Evolutionary conservation across 2,797 vertebrate genomes (phyloP).

Genomic region (Phoeniculus purpureus): DNA sequence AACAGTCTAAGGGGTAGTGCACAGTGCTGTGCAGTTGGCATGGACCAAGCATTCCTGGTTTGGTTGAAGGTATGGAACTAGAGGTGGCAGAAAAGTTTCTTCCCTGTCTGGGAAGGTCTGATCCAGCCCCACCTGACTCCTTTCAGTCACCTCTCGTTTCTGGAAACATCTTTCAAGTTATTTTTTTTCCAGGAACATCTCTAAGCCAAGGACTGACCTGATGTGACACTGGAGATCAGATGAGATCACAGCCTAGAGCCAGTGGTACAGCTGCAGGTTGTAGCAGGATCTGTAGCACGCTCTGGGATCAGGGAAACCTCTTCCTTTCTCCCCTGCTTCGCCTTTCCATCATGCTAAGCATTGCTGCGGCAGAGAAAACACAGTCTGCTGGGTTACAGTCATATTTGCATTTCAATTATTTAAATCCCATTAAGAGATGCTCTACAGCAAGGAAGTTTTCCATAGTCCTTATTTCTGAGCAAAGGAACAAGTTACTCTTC

Average conservation of each 20-base stretch:
- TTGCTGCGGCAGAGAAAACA: neutral
- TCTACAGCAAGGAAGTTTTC: neutral
- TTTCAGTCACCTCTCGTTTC: neutral
- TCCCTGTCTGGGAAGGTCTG: neutral
- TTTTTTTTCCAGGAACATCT: neutral
- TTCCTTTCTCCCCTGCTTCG: neutral
- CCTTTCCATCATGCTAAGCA: constrained; percentile 6
- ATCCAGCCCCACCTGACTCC: neutral
- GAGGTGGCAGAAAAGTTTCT: neutral
- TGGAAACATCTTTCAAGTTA: neutral
- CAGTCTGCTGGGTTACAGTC: neutral
- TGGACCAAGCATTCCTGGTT: neutral
- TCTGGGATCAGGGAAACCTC: neutral
- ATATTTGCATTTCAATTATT: constrained; percentile 12
- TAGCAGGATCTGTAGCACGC: neutral
- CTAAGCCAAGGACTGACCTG: neutral
- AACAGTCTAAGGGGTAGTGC: neutral
- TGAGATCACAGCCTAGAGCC: neutral
- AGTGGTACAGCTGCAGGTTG: constrained; percentile 30
- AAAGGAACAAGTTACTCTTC: neutral
- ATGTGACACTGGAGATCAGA: neutral
- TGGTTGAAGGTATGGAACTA: neutral
- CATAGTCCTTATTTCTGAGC: neutral
- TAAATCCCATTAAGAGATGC: neutral
- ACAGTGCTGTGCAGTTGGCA: accelerated